These are phyloP conservation scores for Dryoscopus gambensis DNA, from an alignment of 2,113 vertebrate genomes.

Conservation along the genomic window DNA sequence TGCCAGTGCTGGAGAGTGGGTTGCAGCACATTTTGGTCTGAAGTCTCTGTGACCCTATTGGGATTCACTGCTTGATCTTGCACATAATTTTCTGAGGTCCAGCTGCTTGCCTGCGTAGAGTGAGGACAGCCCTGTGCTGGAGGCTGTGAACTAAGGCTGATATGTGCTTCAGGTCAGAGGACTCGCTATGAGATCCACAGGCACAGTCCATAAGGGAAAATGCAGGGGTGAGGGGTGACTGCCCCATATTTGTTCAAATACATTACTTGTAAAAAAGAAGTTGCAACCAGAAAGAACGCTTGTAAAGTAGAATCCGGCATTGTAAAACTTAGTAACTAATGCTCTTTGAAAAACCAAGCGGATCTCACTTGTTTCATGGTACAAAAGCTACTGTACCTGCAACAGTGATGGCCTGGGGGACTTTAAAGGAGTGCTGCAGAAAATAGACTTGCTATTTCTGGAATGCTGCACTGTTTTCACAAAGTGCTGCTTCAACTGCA, in stretches of 20 bases:
- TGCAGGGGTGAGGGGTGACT: neutral
- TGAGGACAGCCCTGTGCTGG: neutral
- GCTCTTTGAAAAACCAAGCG: neutral
- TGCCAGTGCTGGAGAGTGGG: neutral
- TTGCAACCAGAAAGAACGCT: neutral
- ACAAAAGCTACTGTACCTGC: neutral
- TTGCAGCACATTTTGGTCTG: neutral
- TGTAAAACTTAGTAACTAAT: neutral
- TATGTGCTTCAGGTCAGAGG: neutral
- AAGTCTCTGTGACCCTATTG: neutral
- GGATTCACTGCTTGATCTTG: neutral
- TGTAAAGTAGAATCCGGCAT: neutral
- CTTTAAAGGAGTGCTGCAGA: neutral
- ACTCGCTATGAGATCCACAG: neutral
- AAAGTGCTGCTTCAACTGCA: neutral
- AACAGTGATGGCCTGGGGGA: neutral
- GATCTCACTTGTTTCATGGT: neutral
- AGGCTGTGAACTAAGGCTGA: neutral
- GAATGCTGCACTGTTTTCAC: conserved; percentile 28
- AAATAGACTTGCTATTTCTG: conserved; percentile 48
- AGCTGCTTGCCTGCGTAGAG: neutral
- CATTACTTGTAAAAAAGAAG: neutral
- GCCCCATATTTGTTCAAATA: neutral
- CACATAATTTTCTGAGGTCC: neutral
- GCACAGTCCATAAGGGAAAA: neutral